Evolutionary conservation across 2,113 vertebrate species (phyloP).

Genomic region (Takifugu flavidus): DNA sequence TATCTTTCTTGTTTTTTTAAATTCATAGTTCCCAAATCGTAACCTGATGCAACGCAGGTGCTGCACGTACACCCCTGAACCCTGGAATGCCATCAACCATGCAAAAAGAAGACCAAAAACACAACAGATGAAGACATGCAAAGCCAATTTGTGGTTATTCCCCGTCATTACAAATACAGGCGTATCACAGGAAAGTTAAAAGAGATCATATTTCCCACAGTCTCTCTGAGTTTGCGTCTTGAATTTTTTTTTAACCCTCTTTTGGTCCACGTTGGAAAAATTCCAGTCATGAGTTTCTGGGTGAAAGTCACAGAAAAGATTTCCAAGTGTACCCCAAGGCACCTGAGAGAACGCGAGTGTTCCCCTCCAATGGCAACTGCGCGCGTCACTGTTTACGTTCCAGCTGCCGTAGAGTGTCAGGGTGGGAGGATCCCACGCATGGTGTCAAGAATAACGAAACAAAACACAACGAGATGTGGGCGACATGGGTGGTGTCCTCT

Average conservation of each 20-base stretch:
- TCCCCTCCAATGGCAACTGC: conserved; percentile 61
- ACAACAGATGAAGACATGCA: conserved; percentile 58
- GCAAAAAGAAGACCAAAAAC: conserved; percentile 62
- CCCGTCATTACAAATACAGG: conserved; percentile 54
- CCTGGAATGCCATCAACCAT: conserved; percentile 50
- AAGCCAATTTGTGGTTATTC: conserved; percentile 54
- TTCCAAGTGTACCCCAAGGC: conserved; percentile 67
- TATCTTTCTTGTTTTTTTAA: not conserved
- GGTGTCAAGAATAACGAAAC: conserved; percentile 63
- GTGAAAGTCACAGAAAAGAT: conserved; percentile 32
- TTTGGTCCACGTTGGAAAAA: conserved; percentile 25
- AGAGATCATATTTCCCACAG: conserved; percentile 41
- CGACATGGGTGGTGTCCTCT: conserved; percentile 19
- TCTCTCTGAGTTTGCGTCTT: conserved; percentile 33
- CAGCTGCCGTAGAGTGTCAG: conserved; percentile 60
- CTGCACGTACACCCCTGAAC: conserved; percentile 18
- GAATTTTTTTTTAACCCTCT: conserved; percentile 1
- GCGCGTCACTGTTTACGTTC: conserved; percentile 52
- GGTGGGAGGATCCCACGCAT: conserved; percentile 50
- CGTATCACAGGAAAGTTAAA: conserved; percentile 37
- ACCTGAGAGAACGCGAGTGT: conserved; percentile 65
- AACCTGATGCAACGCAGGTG: conserved; percentile 7
- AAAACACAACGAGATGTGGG: conserved; percentile 56
- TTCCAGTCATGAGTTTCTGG: conserved; percentile 48
- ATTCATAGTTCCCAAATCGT: conserved; percentile 22